Evolutionary conservation across 1,140 invertebrate species (phyloP), one percentile per base, ranked within the genome.

Genomic region (Eriosoma lanigerum): DNA sequence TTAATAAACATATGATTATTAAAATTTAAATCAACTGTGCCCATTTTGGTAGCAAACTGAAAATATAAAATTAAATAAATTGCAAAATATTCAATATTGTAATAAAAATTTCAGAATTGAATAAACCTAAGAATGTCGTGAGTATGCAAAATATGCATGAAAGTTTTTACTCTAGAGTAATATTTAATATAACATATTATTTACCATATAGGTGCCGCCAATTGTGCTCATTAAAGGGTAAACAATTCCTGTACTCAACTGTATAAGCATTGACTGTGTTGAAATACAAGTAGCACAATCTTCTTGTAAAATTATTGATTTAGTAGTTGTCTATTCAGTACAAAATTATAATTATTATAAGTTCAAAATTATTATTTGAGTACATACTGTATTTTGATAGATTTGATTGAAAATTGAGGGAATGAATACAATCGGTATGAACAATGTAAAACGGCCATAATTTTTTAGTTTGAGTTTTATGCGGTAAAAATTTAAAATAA

Each of bases 301-400:
- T 21, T 82, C 73, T 68, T 80, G 66, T n/a, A 81, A 32, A n/a
- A 82, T 46, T 13, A 82, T 81, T 44, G 81, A 56, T 72, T 19
- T 48, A 13, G 54, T 81, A 52, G 76, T 73, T 1, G 21, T 32
- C 82, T 82, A 24, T 24, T 15, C 6, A 75, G 46, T 29, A 80
- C 8, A 48, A 81, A 38, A 17, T 13, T 29, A 15, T 12, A 58
- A 46, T 17, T 3, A 46, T 48, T 38, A 2, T 17, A 0, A 44
- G 44, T 58, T 21, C 17, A 38, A n/a, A 58, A 24, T 26, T 21
- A 46, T 1, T 52, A 21, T 26, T 1, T 58, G 9, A 13, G 29
- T 62, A 78, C 75, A 5, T 62, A 78, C 75, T 26, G 56, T 12
- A 29, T 13, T 78, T 46, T 78, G 75, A 60, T 44, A 78, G 0